Evolutionary conservation across 2,888 invertebrate genomes (phyloP).

Genomic region (Clitarchus hookeri): DNA sequence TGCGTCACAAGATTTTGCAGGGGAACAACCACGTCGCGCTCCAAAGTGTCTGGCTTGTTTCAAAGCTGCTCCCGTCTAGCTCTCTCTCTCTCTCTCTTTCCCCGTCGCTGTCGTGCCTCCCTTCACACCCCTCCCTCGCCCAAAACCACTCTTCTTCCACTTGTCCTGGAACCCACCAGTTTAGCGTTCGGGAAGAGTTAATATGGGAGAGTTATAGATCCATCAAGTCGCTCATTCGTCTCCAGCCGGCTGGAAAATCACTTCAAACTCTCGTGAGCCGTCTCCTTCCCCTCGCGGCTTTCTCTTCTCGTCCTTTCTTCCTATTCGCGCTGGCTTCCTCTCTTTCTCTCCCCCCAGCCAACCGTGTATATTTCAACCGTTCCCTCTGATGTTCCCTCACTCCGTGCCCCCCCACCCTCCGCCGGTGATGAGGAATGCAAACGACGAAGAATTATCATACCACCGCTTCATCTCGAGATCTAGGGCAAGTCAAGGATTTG

Average conservation of each 20-base stretch:
- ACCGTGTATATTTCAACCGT: neutral
- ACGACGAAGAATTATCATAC: neutral
- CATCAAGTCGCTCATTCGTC: conserved; percentile 39
- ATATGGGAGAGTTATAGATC: conserved; percentile 38
- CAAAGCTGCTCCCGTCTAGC: neutral
- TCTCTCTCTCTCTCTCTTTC: neutral
- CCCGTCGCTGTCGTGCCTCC: neutral
- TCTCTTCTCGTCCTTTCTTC: neutral
- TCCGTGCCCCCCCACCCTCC: neutral
- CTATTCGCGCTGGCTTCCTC: neutral
- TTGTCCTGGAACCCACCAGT: conserved; percentile 25
- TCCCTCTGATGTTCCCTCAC: neutral
- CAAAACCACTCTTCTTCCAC: neutral
- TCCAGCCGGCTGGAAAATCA: conserved; percentile 31
- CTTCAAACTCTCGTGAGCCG: conserved; percentile 17
- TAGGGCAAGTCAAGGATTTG: too few relatives aligned
- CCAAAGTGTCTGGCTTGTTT: neutral
- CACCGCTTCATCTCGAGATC: too few relatives aligned
- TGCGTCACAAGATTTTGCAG: neutral
- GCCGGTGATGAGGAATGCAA: neutral
- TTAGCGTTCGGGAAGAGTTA: conserved; percentile 29
- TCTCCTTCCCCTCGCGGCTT: too few relatives aligned
- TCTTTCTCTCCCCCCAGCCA: neutral
- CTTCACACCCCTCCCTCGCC: too few relatives aligned
- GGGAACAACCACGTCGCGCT: neutral